Evolutionary conservation across 64 coral and sea anemone genomes (phyloP).

Genomic region (Pocillopora damicornis): DNA sequence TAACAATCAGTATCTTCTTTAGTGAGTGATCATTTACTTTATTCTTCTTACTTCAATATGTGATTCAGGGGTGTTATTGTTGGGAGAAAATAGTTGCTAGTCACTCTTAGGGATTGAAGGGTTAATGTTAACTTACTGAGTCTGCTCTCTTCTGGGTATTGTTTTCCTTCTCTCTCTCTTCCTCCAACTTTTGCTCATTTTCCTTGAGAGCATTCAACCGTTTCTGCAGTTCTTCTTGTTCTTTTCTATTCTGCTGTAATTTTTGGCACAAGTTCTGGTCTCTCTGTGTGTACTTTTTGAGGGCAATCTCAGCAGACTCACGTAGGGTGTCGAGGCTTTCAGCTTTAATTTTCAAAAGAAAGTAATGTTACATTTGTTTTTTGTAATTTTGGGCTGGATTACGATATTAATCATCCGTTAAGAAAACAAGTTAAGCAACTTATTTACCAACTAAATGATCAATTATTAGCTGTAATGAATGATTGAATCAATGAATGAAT

Average conservation of each 20-base stretch:
- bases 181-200: slow-evolving; percentile 55
- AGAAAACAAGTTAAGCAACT: too few relatives aligned
- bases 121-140: slow-evolving; percentile 18
- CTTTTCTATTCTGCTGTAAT: slow-evolving; percentile 62
- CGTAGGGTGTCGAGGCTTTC: slow-evolving; percentile 51
- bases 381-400: background rate
- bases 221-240: slow-evolving; percentile 71
- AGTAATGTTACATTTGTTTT: slow-evolving; percentile 14
- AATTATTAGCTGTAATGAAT: too few relatives aligned
- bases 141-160: slow-evolving; percentile 63
- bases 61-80: too few relatives aligned
- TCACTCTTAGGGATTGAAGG: too few relatives aligned
- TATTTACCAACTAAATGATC: too few relatives aligned
- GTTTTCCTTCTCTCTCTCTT: slow-evolving; percentile 39
- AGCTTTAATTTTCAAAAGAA: background rate
- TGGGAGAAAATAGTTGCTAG: too few relatives aligned
- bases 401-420: too few relatives aligned
- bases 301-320: slow-evolving; percentile 52
- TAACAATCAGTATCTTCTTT: too few relatives aligned
- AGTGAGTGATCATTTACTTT: too few relatives aligned
- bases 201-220: slow-evolving; percentile 53
- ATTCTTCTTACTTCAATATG: too few relatives aligned
- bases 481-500: too few relatives aligned
- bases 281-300: slow-evolving; percentile 54
- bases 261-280: slow-evolving; percentile 54